Evolutionary conservation across 1,140 invertebrate genomes (phyloP).

Genomic region (Nilaparvata lugens): DNA sequence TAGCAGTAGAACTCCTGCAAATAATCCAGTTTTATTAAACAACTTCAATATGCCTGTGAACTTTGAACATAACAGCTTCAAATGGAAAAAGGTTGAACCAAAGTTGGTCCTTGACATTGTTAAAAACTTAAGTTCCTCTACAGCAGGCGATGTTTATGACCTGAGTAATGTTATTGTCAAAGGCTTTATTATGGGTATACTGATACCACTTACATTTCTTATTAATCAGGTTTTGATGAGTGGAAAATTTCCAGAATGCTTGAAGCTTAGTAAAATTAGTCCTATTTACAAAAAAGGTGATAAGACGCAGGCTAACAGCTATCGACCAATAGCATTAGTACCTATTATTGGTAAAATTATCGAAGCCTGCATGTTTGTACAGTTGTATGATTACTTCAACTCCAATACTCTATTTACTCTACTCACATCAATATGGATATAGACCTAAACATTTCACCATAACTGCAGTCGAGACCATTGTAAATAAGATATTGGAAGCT

Average conservation of each 20-base stretch:
- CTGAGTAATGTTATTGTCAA: no score
- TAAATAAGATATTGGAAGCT: neutral
- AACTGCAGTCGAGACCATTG: neutral
- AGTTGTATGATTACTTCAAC: neutral
- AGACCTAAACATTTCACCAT: neutral
- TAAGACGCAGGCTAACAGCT: neutral
- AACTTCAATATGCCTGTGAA: no score
- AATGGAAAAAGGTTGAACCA: no score
- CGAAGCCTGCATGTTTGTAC: neutral
- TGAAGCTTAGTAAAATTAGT: neutral
- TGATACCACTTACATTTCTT: neutral
- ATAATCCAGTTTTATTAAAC: no score
- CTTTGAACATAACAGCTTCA: no score
- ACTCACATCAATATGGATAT: neutral
- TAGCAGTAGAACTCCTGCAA: no score
- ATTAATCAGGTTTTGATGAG: neutral
- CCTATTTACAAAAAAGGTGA: conserved; percentile 1
- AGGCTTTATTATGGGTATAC: no score
- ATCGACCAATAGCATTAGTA: neutral
- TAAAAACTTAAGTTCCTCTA: no score
- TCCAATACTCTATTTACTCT: neutral
- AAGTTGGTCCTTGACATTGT: no score
- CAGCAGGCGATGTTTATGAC: no score
- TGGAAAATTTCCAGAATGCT: neutral
- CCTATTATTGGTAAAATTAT: neutral